Evolutionary conservation across 2,113 vertebrate genomes (phyloP).

Genomic region (Salvelinus alpinus): DNA sequence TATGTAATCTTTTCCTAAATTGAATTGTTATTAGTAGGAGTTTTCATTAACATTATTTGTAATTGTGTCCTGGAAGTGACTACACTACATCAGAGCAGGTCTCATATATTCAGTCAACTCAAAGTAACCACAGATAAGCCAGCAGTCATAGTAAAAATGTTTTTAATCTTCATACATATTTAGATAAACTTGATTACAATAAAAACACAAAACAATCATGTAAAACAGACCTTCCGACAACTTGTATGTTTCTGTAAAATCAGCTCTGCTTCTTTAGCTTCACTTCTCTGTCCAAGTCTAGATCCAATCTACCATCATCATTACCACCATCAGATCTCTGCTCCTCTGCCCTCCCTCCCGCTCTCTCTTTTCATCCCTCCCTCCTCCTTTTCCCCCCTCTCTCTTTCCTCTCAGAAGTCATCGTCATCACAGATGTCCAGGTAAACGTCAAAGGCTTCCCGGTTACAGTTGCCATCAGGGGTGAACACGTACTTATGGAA

Average conservation of each 20-base stretch:
- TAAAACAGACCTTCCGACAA: conserved; percentile 1
- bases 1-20: too few relatives aligned
- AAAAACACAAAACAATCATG: conserved; percentile 21
- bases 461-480: conserved; percentile 90
- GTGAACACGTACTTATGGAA: conserved; percentile 95
- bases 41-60: too few relatives aligned
- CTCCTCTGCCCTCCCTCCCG: background rate
- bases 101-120: too few relatives aligned
- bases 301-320: background rate
- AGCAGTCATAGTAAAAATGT: background rate
- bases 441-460: conserved; percentile 90
- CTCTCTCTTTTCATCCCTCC: background rate
- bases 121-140: too few relatives aligned
- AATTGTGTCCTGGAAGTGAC: too few relatives aligned
- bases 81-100: too few relatives aligned
- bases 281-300: background rate
- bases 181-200: conserved; percentile 32
- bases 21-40: too few relatives aligned
- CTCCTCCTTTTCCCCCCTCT: background rate
- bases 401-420: conserved; percentile 69
- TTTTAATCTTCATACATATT: background rate
- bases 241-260: background rate
- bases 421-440: conserved; percentile 88
- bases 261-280: background rate
- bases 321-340: conserved; percentile 4